phyloP scores from a whole-genome alignment of 2,113 vertebrate species.

The Paraplagusia blochii region DNA sequence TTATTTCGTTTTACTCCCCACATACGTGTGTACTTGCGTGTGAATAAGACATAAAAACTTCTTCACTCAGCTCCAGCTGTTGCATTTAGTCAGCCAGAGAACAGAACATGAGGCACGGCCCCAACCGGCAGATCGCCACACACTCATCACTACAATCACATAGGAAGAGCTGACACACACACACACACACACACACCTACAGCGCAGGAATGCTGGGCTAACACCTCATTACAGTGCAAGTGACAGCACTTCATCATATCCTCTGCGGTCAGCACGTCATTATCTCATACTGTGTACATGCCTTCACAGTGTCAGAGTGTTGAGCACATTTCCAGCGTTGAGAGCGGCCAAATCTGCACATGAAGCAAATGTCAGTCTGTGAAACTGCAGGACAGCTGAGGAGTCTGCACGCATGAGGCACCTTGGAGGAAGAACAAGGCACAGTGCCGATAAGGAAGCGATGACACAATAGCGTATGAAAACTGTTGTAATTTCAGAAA shows the following conservation, averaged over 20 bases:
- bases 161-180: neutral
- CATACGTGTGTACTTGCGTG: slow-evolving; percentile 8
- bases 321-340: neutral
- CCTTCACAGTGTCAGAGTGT: neutral
- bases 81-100: slow-evolving; percentile 16
- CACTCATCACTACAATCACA: neutral
- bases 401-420: slow-evolving; percentile 3
- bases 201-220: slow-evolving; percentile 24
- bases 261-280: neutral
- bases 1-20: too few species aligned
- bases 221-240: slow-evolving; percentile 8
- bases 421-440: neutral
- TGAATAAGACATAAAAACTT: slow-evolving; percentile 16
- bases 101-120: slow-evolving; percentile 28
- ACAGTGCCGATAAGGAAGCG: neutral
- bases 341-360: slow-evolving; percentile 10
- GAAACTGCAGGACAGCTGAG: slow-evolving; percentile 1
- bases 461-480: neutral
- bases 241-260: neutral
- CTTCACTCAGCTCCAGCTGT: slow-evolving; percentile 49
- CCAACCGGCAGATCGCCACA: slow-evolving; percentile 8
- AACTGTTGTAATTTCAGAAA: neutral
- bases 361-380: slow-evolving; percentile 1
- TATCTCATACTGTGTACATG: neutral
- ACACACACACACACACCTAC: slow-evolving; percentile 2